phyloP scores from a whole-genome alignment of 2,888 invertebrate species.

The Timema cristinae region DNA sequence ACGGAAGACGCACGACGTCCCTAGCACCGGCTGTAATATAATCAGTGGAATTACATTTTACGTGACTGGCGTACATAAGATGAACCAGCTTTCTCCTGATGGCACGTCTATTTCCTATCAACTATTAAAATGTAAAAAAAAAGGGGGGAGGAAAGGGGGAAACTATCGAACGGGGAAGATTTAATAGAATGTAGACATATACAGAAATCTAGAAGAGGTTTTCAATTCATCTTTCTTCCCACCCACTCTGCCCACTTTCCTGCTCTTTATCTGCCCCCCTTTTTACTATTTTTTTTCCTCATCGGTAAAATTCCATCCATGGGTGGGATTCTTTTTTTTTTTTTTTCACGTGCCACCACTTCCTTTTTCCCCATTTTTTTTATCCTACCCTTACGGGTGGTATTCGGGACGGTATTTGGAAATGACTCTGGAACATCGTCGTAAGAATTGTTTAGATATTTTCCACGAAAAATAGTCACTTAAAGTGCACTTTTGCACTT shows the following conservation, averaged over 20 bases:
- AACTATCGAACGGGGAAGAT: constrained; percentile 2
- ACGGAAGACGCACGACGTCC: neutral
- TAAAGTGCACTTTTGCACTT: too few species aligned
- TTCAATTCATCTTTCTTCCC: neutral
- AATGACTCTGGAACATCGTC: too few species aligned
- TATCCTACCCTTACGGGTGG: too few species aligned
- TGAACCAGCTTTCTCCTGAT: neutral
- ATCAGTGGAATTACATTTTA: constrained; percentile 15
- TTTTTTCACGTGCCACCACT: too few species aligned
- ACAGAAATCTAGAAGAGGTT: neutral
- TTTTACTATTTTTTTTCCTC: neutral
- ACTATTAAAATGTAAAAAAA: constrained; percentile 9
- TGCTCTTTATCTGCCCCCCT: neutral
- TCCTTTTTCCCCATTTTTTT: too few species aligned
- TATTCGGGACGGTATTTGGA: too few species aligned
- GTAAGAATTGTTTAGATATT: too few species aligned
- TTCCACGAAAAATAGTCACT: too few species aligned
- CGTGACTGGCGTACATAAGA: constrained; percentile 12
- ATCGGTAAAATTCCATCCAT: too few species aligned
- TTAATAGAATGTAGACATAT: constrained; percentile 6
- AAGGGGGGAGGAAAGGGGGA: neutral
- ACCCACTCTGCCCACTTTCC: neutral
- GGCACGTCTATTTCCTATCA: constrained; percentile 9
- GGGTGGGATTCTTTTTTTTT: too few species aligned
- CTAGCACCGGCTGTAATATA: constrained; percentile 9